Conservation (phyloP, 2,113 vertebrate genomes). For the Melospiza melodia region DNA sequence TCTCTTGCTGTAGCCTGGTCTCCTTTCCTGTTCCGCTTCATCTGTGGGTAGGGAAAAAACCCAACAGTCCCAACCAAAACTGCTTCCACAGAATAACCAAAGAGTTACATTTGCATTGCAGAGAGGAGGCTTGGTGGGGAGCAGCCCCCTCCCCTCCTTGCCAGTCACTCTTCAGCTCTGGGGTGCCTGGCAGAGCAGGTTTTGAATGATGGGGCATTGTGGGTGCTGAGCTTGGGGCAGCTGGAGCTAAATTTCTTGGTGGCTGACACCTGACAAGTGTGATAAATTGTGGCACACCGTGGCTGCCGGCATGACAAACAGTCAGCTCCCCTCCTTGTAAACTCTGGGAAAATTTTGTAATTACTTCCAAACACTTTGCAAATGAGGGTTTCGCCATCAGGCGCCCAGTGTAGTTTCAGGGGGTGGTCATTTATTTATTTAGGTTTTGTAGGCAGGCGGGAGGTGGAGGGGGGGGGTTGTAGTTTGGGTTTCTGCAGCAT, state of each 20-base stretch:
- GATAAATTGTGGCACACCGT: constrained; percentile 18
- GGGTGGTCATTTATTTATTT: background rate
- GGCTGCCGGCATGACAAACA: constrained; percentile 43
- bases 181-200: background rate
- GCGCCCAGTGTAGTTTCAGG: background rate
- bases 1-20: background rate
- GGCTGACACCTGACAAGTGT: constrained; percentile 67
- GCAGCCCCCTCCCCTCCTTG: background rate
- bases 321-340: constrained; percentile 19
- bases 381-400: constrained; percentile 38
- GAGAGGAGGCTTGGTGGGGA: background rate
- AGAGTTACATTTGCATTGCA: background rate
- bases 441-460: background rate
- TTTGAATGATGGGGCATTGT: background rate
- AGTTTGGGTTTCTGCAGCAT: background rate
- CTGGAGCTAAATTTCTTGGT: constrained; percentile 53
- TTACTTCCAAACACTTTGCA: constrained; percentile 62
- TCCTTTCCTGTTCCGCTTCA: background rate
- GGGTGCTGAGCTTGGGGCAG: background rate
- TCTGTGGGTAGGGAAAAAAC: background rate
- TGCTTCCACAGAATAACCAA: background rate
- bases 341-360: constrained; percentile 58
- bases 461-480: background rate
- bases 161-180: background rate
- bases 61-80: background rate